These are phyloP conservation scores for Teleopsis dalmanni DNA, from an alignment of 1,140 invertebrate genomes.

Conservation along the genomic window DNA sequence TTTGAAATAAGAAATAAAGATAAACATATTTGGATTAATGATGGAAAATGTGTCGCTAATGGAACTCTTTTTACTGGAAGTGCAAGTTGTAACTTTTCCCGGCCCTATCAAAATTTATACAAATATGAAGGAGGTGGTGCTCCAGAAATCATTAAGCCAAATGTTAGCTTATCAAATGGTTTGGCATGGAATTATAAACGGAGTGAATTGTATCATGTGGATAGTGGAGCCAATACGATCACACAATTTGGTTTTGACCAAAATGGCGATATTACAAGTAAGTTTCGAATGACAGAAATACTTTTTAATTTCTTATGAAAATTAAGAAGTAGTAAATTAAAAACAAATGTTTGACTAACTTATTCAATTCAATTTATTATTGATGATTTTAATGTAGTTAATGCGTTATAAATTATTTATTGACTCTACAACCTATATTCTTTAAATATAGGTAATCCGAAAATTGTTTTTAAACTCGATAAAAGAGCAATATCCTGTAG, in stretches of 20 bases:
- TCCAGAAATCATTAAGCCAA: constrained; percentile 2
- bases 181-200: constrained; percentile 63
- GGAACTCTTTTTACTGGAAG: neutral
- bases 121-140: neutral
- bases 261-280: constrained; percentile 53
- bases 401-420: too few species aligned
- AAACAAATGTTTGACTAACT: too few species aligned
- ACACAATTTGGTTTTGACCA: constrained; percentile 64
- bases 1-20: neutral
- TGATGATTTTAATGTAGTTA: too few species aligned
- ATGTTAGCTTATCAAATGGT: constrained; percentile 66
- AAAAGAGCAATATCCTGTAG: constrained; percentile 27
- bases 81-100: neutral
- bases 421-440: too few species aligned
- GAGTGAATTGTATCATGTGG: constrained; percentile 65
- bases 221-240: constrained; percentile 54
- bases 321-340: too few species aligned
- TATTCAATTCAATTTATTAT: too few species aligned
- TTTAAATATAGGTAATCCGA: constrained; percentile 47
- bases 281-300: neutral
- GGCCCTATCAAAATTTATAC: neutral
- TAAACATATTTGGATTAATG: neutral
- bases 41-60: neutral
- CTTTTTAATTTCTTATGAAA: too few species aligned
- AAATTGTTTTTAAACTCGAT: constrained; percentile 49